Evolutionary conservation across 2,797 vertebrate genomes (phyloP).

Genomic region (Tolypeutes matacus): DNA sequence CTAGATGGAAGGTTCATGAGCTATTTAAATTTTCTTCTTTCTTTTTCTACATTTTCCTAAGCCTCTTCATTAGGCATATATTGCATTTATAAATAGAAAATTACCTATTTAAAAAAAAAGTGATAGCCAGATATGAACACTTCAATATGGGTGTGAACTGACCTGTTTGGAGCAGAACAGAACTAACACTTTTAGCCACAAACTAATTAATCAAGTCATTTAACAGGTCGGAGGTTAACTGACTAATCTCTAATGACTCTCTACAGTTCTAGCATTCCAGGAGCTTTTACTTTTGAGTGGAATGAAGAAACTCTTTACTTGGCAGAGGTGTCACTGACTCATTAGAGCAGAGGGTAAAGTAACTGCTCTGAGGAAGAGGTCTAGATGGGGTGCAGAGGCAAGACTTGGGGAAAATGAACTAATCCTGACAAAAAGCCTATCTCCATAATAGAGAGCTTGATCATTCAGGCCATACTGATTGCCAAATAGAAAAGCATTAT

Average conservation of each 20-base stretch:
- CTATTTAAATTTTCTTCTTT: constrained; percentile 24
- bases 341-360: neutral
- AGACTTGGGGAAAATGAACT: neutral
- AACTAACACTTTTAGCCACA: neutral
- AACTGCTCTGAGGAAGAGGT: neutral
- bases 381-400: rapidly evolving
- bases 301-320: neutral
- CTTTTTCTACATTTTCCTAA: neutral
- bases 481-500: constrained; percentile 25
- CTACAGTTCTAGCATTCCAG: neutral
- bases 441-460: neutral
- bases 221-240: neutral
- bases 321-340: neutral
- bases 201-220: neutral
- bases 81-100: constrained; percentile 52
- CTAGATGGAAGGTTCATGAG: neutral
- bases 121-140: neutral
- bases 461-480: neutral
- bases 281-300: neutral
- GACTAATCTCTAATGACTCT: neutral
- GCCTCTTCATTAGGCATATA: neutral
- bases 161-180: neutral
- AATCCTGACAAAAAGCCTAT: neutral
- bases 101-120: neutral
- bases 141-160: neutral